Conservation (phyloP, 2,888 invertebrate genomes). For the Heterodera filipjevi region DNA sequence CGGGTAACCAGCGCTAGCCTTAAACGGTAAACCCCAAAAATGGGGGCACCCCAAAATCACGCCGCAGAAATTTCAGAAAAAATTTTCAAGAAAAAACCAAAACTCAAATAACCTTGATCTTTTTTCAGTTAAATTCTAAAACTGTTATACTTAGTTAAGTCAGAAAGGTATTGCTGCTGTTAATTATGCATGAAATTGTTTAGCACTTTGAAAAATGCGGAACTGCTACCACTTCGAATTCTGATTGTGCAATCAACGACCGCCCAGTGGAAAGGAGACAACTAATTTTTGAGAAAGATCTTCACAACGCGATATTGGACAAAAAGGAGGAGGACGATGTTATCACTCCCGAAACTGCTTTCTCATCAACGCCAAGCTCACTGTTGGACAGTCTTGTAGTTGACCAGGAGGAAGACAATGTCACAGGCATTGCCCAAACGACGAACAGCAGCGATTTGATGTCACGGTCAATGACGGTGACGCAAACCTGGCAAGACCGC, state of each 20-base stretch:
- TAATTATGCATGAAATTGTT: neutral
- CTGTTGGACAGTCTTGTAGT: neutral
- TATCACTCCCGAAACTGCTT: neutral
- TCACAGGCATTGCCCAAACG: neutral
- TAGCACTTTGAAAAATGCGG: neutral
- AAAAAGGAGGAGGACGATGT: neutral
- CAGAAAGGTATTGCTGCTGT: too few species aligned
- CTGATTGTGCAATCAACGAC: neutral
- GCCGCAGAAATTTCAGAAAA: too few species aligned
- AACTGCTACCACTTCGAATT: neutral
- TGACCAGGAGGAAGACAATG: neutral
- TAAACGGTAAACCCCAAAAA: too few species aligned
- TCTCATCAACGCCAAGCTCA: neutral
- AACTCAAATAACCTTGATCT: too few species aligned
- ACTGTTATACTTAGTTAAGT: too few species aligned
- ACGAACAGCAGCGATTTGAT: neutral
- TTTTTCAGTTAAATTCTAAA: too few species aligned
- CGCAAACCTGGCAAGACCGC: neutral
- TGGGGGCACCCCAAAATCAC: too few species aligned
- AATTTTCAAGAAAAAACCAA: too few species aligned
- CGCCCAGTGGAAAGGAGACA: neutral
- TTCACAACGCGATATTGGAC: neutral
- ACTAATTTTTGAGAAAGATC: neutral
- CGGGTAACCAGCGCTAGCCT: too few species aligned
- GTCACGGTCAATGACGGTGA: neutral